Evolutionary conservation across 2,113 vertebrate genomes (phyloP).

Genomic region (Cercocebus atys): DNA sequence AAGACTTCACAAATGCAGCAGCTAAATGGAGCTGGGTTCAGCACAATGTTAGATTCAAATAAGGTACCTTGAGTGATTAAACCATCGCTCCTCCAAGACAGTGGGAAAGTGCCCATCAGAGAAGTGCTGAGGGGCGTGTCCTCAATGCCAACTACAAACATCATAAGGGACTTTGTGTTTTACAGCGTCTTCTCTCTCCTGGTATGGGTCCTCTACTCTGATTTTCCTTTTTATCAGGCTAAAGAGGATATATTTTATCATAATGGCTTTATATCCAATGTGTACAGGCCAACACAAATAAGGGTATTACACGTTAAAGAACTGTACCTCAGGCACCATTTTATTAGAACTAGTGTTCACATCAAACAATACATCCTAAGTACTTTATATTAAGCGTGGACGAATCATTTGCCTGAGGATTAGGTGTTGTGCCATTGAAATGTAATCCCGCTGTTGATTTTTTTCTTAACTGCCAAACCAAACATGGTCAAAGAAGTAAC

Average conservation of each 20-base stretch:
- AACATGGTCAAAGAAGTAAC: conserved; percentile 93
- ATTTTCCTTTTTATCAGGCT: conserved; percentile 84
- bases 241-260: conserved; percentile 94
- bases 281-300: conserved; percentile 92
- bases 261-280: conserved; percentile 88
- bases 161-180: not conserved
- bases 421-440: conserved; percentile 96
- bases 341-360: conserved; percentile 99
- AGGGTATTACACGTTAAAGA: conserved; percentile 95
- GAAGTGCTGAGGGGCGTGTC: not conserved
- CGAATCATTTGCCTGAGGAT: conserved; percentile 99
- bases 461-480: conserved; percentile 94
- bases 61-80: not conserved
- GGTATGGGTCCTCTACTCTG: conserved; percentile 23
- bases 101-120: not conserved
- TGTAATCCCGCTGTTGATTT: conserved; percentile 95
- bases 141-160: fast-evolving
- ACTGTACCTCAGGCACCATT: conserved; percentile 95
- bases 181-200: not conserved
- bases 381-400: conserved; percentile 99
- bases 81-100: fast-evolving
- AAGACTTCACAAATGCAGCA: not conserved
- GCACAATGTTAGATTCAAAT: not conserved
- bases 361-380: conserved; percentile 98
- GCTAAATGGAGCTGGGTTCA: not conserved